phyloP scores from a whole-genome alignment of 2,113 vertebrate species.

The Ammodytes dubius region DNA sequence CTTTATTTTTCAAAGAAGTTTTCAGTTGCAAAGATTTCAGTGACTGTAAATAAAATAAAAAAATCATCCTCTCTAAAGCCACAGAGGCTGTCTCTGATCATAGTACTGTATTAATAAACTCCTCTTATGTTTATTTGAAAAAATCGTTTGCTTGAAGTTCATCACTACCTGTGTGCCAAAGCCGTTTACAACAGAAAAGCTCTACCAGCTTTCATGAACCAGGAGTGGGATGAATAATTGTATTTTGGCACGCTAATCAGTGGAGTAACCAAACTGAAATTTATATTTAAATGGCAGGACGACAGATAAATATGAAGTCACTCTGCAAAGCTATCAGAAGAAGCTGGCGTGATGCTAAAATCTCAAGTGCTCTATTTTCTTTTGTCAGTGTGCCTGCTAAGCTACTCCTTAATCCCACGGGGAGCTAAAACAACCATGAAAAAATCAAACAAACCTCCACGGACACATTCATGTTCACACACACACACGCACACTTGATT shows the following conservation, averaged over 20 bases:
- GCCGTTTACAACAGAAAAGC: background rate
- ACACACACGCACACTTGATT: slow-evolving; percentile 23
- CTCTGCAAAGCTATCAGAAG: background rate
- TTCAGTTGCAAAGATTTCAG: background rate
- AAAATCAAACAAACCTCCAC: slow-evolving; percentile 29
- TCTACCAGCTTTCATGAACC: background rate
- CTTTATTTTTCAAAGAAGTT: background rate
- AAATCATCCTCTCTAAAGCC: background rate
- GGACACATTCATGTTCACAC: slow-evolving; percentile 29
- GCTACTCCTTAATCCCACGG: background rate
- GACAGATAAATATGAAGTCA: slow-evolving; percentile 20
- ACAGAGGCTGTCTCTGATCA: background rate
- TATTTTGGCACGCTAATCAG: slow-evolving; percentile 7
- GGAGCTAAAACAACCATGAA: slow-evolving; percentile 5
- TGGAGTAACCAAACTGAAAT: slow-evolving; percentile 3
- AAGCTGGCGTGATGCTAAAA: background rate
- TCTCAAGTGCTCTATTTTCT: background rate
- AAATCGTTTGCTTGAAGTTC: background rate
- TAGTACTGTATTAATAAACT: background rate
- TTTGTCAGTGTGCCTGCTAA: slow-evolving; percentile 6
- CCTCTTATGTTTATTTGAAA: background rate
- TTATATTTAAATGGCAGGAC: slow-evolving; percentile 13
- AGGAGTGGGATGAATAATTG: slow-evolving; percentile 17
- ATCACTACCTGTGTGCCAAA: slow-evolving; percentile 1
- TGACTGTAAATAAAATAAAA: background rate